Conservation (phyloP, 2,797 vertebrate genomes). For the Mormyrus hasselquistii region DNA sequence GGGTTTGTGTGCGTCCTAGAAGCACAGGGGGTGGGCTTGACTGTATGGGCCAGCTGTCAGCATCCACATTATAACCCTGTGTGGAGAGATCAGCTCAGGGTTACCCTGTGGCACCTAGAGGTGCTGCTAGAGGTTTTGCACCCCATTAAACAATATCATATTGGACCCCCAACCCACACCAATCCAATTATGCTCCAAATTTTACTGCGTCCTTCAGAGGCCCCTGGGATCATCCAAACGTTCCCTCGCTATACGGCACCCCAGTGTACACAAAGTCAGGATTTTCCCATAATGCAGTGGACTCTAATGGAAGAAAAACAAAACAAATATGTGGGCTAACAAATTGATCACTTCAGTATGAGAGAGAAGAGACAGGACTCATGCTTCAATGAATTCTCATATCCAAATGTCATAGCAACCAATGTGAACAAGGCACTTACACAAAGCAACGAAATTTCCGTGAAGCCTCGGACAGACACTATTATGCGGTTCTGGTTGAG, state of each 20-base stretch:
- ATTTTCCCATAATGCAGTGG: background rate
- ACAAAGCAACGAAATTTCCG: background rate
- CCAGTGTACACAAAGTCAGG: background rate
- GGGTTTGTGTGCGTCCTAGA: slow-evolving; percentile 62
- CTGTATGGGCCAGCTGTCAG: background rate
- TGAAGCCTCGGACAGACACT: background rate
- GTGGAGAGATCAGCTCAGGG: background rate
- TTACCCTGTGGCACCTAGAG: background rate
- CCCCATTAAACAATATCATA: background rate
- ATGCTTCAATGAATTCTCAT: no score
- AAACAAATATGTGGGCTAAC: background rate
- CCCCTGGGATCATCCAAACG: background rate
- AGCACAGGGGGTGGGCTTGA: background rate
- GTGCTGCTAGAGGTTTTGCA: background rate
- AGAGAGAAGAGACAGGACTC: background rate
- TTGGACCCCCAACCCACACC: background rate
- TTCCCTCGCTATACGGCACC: background rate
- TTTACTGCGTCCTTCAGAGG: background rate
- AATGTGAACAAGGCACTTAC: background rate
- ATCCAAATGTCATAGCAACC: background rate
- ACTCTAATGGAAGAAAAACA: background rate
- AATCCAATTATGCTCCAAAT: background rate
- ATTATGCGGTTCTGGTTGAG: background rate
- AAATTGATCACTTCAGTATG: background rate
- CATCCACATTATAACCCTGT: background rate